Base-by-base conservation (phyloP, 2,888 invertebrate species). In the Globia sparganii region DNA sequence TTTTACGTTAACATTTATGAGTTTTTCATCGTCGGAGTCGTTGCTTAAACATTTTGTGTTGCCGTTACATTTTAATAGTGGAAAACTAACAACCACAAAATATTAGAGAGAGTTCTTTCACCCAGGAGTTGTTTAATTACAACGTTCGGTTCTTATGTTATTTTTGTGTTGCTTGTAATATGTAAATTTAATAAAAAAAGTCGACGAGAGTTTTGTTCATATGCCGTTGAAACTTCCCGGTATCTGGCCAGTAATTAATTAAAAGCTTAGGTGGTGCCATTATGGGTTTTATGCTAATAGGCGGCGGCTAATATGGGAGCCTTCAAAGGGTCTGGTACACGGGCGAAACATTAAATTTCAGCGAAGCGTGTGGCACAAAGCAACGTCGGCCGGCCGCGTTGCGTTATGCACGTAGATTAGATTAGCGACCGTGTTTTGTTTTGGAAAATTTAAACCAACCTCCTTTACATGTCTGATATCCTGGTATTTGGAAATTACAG, bases 261-360 rank as follows among this genome's bases (percentile, higher is more conserved):
- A 95, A 94, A 94, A 93, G 95, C 94, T 94, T 93, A 94, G 92
- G 92, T 91, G 91, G 90, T 93, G 91, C 93, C 91, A 94, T 94
- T 94, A 94, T 94, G 94, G 93, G 94, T 93, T 95, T 95, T 96
- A 96, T 96, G 96, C 92, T 95, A 95, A 96, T 95, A 94, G 92
- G 90, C 89, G 89, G 91, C 90, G 92, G 92, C 92, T 95, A 94
- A 95, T 95, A 95, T 94, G 93, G 87, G 90, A 91, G 91, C 93
- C 91, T 92, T 95, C 94, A 95, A 96, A 95, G 95, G 94, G 93
- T 88, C 87, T 88, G 77, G 85, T 90, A 88, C 89, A 89, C 89
- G 90, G 88, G 91, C 90, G 92, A 91, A 93, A 94, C 94, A 92
- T 94, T 94, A 94, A 94, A 94, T 95, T 94, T 93, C 92, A 92